Conservation (phyloP, 2,113 vertebrate genomes). For the Hypanus sabinus region DNA sequence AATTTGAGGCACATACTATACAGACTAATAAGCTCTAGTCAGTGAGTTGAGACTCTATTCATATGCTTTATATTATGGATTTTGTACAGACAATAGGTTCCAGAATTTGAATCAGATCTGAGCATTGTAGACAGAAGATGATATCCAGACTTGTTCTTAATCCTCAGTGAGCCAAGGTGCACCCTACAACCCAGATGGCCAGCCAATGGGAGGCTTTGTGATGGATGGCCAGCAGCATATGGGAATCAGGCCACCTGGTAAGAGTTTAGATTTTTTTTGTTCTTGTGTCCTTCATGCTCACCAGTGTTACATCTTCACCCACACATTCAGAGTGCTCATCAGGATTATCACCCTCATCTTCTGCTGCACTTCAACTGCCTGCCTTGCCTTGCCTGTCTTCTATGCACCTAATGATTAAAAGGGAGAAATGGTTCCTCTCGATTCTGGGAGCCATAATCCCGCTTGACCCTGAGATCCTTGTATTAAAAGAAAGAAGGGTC, state of each 20-base stretch:
- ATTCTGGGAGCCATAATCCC: constrained; percentile 43
- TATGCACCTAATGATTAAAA: constrained; percentile 48
- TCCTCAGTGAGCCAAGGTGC: constrained; percentile 94
- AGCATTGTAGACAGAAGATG: background rate
- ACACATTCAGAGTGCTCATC: constrained; percentile 44
- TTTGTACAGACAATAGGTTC: background rate
- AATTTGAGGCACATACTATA: background rate
- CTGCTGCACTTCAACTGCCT: constrained; percentile 50
- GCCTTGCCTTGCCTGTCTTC: constrained; percentile 59
- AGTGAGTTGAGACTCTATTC: constrained; percentile 3
- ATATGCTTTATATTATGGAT: constrained; percentile 30
- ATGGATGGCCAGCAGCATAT: constrained; percentile 99
- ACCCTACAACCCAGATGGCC: constrained; percentile 95
- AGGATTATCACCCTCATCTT: constrained; percentile 41
- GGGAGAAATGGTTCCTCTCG: constrained; percentile 48
- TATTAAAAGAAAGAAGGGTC: constrained; percentile 12
- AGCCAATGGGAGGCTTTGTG: constrained; percentile 98
- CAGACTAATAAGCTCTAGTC: background rate
- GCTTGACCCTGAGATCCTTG: constrained; percentile 46
- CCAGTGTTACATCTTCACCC: constrained; percentile 36
- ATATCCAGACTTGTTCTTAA: constrained; percentile 28
- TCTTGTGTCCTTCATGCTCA: constrained; percentile 30
- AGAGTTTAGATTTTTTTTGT: constrained; percentile 46
- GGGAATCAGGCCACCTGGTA: constrained; percentile 99
- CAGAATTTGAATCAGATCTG: background rate